Conservation (phyloP, 2,888 invertebrate genomes). For the Ceraclea dissimilis region DNA sequence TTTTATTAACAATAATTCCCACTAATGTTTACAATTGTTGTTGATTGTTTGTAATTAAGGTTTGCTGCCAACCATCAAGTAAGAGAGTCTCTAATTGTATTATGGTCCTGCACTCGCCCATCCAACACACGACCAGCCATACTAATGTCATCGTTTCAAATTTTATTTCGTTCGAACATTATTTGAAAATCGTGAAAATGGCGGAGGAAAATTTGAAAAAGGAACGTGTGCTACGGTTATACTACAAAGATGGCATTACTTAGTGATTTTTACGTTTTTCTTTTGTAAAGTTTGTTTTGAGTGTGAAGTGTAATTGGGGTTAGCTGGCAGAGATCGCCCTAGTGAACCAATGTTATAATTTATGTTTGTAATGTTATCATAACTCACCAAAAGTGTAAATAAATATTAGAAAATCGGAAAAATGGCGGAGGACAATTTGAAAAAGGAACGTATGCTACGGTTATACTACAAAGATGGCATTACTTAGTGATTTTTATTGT, state of each 20-base stretch:
- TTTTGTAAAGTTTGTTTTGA: no score
- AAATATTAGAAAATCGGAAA: no score
- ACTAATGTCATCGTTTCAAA: not conserved
- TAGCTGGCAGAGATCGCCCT: no score
- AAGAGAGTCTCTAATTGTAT: constrained; percentile 3
- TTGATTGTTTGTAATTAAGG: constrained; percentile 25
- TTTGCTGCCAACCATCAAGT: constrained; percentile 13
- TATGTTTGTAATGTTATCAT: no score
- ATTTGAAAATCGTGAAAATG: no score
- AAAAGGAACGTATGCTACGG: not conserved
- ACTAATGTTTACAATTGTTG: constrained; percentile 24
- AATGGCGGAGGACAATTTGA: not conserved
- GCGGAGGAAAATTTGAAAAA: not conserved
- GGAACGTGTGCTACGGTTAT: not conserved
- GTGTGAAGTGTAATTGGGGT: no score
- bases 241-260: not conserved
- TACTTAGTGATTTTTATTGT: no score
- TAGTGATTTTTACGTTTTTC: no score
- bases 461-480: not conserved
- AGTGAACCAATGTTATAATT: no score
- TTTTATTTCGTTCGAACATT: not conserved
- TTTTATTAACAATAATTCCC: constrained; percentile 26
- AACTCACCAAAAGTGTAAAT: no score
- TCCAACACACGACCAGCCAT: constrained; percentile 19
- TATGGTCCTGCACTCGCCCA: constrained; percentile 22